Base-by-base conservation (phyloP, 2,113 vertebrate species). In the Tautogolabrus adspersus region DNA sequence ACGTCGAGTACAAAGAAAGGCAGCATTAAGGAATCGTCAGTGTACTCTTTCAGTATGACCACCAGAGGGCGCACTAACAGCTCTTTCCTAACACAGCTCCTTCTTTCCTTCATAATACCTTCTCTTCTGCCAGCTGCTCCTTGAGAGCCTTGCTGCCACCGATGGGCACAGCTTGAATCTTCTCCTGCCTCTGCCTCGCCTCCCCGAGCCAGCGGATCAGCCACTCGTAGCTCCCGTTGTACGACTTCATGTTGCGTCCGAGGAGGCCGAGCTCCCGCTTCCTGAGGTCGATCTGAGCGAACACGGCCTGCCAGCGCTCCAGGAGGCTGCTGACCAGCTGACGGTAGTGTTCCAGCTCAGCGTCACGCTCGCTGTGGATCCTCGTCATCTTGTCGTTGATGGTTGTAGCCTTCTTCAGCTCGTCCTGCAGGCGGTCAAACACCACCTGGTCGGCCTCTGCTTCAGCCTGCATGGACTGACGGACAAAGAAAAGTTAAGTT, bases 301-400 rank as follows among this genome's bases (percentile, higher is more conserved):
- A 93, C 59, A 97, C 90, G 0, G 93, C 96, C 81, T 95, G 95
- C 97, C 97, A 98, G 88, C 97, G 98, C 87, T 98, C 97, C 91
- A 96, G 93, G 54, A 99, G 94, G 84, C 90, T 84, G 44, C 83
- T 34, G 10, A 96, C 94, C 1, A 95, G 91, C 81, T 94, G 95
- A 0, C 94, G 94, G 93, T 96, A 96, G 19, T 96, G 96, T 7
- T 98, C 97, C 88, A 98, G 93, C 85, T 99, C 97, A 1, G 92
- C 91, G 0, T 98, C 97, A 0, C 96, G 94, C 87, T 99, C 98
- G 0, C 95, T 91, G 72, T 98, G 97, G 3, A 95, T 91, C 40
- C 91, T 91, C 7, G 95, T 94, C 94, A 99, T 95, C 23, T 92
- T 94, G 87, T 98, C 96, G 0, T 95, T 96, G 51, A 98, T 94